Evolutionary conservation across 2,797 vertebrate species (phyloP).

Genomic region (Pipistrellus kuhlii): DNA sequence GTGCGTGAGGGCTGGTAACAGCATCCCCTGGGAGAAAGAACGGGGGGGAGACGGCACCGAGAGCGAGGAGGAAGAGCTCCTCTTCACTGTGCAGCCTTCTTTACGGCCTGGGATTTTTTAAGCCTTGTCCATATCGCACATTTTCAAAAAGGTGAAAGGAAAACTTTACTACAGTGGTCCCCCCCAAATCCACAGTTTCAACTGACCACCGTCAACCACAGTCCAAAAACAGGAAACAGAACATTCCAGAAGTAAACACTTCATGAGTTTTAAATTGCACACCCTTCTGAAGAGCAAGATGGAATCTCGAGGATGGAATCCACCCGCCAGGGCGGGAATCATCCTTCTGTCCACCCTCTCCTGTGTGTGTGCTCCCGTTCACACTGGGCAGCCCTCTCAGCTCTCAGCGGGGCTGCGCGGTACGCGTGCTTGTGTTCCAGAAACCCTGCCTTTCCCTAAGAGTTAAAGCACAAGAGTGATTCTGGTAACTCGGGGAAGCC

Average conservation of each 20-base stretch:
- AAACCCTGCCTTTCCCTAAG: background rate
- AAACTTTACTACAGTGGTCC: background rate
- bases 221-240: background rate
- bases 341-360: no score
- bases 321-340: no score
- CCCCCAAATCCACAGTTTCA: background rate
- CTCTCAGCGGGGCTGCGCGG: rapidly evolving
- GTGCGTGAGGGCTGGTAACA: background rate
- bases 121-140: background rate
- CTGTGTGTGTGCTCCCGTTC: rapidly evolving
- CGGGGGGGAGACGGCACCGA: rapidly evolving
- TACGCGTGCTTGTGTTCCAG: background rate
- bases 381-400: background rate
- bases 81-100: background rate
- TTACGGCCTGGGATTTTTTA: background rate
- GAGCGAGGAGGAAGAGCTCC: background rate
- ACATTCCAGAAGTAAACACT: background rate
- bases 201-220: background rate
- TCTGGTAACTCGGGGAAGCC: background rate
- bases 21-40: background rate
- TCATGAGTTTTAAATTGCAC: background rate
- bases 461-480: background rate
- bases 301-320: background rate
- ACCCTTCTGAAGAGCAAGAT: background rate
- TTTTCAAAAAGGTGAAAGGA: background rate